Evolutionary conservation across 2,888 invertebrate species (phyloP), one percentile per base, ranked within the genome.

Genomic region (Ametastegia equiseti): DNA sequence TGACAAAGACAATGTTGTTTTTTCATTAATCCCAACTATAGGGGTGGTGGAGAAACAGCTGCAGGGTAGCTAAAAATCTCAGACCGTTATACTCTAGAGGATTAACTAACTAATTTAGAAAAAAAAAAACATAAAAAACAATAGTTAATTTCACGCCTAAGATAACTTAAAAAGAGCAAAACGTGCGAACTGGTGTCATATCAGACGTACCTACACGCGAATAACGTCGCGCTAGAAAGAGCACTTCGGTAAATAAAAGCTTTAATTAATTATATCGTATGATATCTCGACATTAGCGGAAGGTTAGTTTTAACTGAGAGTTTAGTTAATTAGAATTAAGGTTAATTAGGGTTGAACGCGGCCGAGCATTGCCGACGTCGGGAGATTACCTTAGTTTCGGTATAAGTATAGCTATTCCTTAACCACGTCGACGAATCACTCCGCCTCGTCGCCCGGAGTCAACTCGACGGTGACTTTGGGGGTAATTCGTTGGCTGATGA

Each of bases 231-330:
- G 71, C n/a, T n/a, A n/a, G n/a, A 54, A 36, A 75, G 36, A 54
- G 75, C 33, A 75, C 54, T 75, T 75, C 33, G 54, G 54, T 75
- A 75, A 75, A 75, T 54, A 75, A 75, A 54, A 75, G 75, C 45
- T 75, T 75, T 75, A 75, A 75, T 75, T 75, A 75, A 75, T 75
- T 75, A 75, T 75, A 75, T 75, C 54, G 50, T 75, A 75, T 54
- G 75, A 75, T 75, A 75, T 75, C 54, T 19, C 54, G 36, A 54
- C 75, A 75, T 75, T 54, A 75, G 75, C 50, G 75, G 23, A 75
- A 54, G 75, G 75, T 75, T 75, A 75, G 75, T 75, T 75, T 75
- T 75, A 75, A 75, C 54, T 75, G 75, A 54, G 75, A 75, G 75
- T 75, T 75, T 54, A 75, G 75, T 54, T 75, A 75, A 75, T 75